phyloP scores from a whole-genome alignment of 2,888 invertebrate species.

The Doris montereyensis region DNA sequence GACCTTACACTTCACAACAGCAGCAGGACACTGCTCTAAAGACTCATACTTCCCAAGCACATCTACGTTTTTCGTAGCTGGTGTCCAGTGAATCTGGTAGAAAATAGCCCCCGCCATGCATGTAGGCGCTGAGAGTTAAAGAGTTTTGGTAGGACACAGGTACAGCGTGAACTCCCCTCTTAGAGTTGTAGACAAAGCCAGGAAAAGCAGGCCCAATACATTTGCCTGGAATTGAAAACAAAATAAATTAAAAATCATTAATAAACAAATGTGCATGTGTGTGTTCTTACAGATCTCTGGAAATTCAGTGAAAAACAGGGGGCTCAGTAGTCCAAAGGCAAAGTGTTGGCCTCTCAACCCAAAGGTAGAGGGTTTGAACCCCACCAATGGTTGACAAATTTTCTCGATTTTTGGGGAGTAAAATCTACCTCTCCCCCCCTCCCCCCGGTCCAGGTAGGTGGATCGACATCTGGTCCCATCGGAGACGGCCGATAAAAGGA shows the following conservation, averaged over 20 bases:
- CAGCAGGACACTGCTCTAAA: conserved; percentile 49
- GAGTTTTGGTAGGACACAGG: conserved; percentile 30
- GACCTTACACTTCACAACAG: conserved; percentile 57
- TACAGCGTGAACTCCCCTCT: conserved; percentile 52
- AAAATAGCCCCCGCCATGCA: conserved; percentile 59
- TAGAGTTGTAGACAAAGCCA: conserved; percentile 60
- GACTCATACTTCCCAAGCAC: conserved; percentile 47
- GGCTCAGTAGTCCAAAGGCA: too few relatives aligned
- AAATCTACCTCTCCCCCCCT: too few relatives aligned
- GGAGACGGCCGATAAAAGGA: too few relatives aligned
- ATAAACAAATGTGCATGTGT: background rate
- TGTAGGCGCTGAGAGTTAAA: conserved; percentile 44
- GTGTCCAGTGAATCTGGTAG: conserved; percentile 18
- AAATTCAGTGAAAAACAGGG: background rate
- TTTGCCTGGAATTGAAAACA: too few relatives aligned
- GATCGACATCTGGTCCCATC: too few relatives aligned
- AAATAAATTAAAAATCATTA: too few relatives aligned
- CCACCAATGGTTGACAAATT: too few relatives aligned
- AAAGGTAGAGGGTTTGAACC: too few relatives aligned
- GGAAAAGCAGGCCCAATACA: conserved; percentile 62
- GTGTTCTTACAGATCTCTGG: background rate
- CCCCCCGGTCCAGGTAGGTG: too few relatives aligned
- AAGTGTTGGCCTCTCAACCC: too few relatives aligned
- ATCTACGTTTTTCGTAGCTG: conserved; percentile 10
- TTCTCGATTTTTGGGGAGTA: too few relatives aligned